Evolutionary conservation across 2,113 vertebrate genomes (phyloP), one percentile per base, ranked within the genome.

Genomic region (Pseudolaguvia tuberculata): DNA sequence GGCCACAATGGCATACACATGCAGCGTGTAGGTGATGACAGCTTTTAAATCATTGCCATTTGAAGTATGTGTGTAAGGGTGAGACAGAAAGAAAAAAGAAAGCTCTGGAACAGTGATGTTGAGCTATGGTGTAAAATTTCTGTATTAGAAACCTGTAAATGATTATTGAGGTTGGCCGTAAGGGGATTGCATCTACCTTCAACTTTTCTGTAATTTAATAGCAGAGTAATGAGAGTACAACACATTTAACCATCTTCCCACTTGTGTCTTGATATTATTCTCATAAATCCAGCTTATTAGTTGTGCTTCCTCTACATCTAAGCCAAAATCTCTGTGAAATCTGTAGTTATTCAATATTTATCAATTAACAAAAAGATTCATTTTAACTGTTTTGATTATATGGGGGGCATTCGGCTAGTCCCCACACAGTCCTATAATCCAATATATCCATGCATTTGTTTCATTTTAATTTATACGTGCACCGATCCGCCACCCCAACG

Each of bases 11-110:
- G 69, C 75, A 75, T 55, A 55, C 71, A 45, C 47, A 79, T 39
- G 65, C 50, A 35, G 10, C 3, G 51, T 58, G 25, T 23, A 51
- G 75, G 74, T 50, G 25, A 71, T 42, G 62, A 47, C 58, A 78
- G 76, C 56, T 50, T 50, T 75, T 72, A 70, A 72, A 76, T 68
- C 65, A 68, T 35, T 68, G 65, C 50, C 55, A 78, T 78, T 78
- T 81, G 78, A 71, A 75, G 68, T 56, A 72, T 47, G 59, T 55
- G 29, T 23, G 15, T 23, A 11, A 39, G 35, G 45, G 15, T 50
- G 2, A 42, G 35, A 57, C 14, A 25, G 52, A 56, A 21, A 27
- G 21, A 21, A 42, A 51, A 14, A 17, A 55, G 68, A 39, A 39
- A 62, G 59, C 23, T 39, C 17, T 73, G 59, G n/a, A 53, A 39